These are phyloP conservation scores for Grapholita molesta DNA, from an alignment of 1,140 invertebrate species.

Conservation along the genomic window DNA sequence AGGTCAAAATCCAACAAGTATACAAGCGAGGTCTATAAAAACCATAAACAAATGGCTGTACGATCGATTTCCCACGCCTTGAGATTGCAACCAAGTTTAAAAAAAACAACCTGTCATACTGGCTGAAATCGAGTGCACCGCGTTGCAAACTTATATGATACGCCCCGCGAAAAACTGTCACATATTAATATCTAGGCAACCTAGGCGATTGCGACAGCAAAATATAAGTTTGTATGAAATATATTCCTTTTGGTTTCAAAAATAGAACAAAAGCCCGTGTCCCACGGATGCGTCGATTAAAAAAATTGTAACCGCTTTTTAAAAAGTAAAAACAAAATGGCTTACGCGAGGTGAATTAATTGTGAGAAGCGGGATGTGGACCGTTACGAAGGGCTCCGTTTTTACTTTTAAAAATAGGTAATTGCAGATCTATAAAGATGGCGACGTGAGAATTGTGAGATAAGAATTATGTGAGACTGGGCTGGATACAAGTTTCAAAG, in stretches of 20 bases:
- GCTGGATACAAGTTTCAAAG: neutral
- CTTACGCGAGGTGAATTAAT: slow-evolving; percentile 10
- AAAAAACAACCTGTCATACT: slow-evolving; percentile 6
- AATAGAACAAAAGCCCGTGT: slow-evolving; percentile 7
- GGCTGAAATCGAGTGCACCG: slow-evolving; percentile 6
- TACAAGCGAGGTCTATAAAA: neutral
- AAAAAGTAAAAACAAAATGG: slow-evolving; percentile 7
- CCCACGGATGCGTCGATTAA: slow-evolving; percentile 5
- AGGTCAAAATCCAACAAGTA: neutral
- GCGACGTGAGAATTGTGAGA: neutral
- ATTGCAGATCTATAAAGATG: slow-evolving; percentile 1
- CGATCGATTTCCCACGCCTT: slow-evolving; percentile 4
- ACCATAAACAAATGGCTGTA: slow-evolving; percentile 2
- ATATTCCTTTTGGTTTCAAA: slow-evolving; percentile 6
- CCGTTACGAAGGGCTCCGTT: slow-evolving; percentile 16
- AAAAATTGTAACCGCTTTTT: slow-evolving; percentile 15
- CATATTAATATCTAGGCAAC: neutral
- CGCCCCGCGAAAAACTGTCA: neutral
- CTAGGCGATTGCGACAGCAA: neutral
- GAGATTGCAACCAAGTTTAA: neutral
- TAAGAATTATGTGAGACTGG: neutral
- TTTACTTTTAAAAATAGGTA: slow-evolving; percentile 13
- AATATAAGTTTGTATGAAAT: neutral
- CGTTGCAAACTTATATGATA: neutral
- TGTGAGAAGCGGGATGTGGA: slow-evolving; percentile 19